Evolutionary conservation across 2,888 invertebrate species (phyloP).

Genomic region (Busseola fusca): DNA sequence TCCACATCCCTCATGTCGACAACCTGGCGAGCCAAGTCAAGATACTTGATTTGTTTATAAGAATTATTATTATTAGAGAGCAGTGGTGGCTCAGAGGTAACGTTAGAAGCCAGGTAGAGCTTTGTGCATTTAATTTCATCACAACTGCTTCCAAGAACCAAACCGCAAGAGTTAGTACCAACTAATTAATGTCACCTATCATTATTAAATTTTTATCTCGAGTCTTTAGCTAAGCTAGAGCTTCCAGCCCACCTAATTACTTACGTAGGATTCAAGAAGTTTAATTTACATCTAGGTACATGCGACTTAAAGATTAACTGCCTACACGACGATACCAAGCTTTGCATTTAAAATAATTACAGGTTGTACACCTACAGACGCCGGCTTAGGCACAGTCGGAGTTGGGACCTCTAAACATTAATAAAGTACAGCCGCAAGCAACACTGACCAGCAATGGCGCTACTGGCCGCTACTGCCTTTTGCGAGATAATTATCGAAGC

Average conservation of each 20-base stretch:
- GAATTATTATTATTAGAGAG: no score
- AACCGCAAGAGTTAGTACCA: slow-evolving; percentile 4
- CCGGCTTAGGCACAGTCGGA: slow-evolving; percentile 48
- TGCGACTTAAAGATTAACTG: slow-evolving; percentile 74
- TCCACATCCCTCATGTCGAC: no score
- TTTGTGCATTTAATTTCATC: no score
- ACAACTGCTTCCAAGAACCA: no score
- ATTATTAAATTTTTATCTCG: background rate
- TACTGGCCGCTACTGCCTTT: slow-evolving; percentile 59
- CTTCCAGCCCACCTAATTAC: slow-evolving; percentile 30
- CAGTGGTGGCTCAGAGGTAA: no score
- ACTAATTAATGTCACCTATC: slow-evolving; percentile 21
- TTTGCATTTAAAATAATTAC: slow-evolving; percentile 79
- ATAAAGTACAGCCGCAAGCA: slow-evolving; percentile 64
- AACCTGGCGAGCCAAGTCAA: no score
- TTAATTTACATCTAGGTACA: slow-evolving; percentile 60
- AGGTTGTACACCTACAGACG: slow-evolving; percentile 64
- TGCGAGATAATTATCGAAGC: slow-evolving; percentile 62
- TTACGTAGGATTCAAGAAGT: slow-evolving; percentile 52
- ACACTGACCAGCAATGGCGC: slow-evolving; percentile 42
- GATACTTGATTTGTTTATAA: no score
- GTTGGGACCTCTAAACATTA: slow-evolving; percentile 56
- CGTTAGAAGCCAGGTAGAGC: no score
- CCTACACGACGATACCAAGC: slow-evolving; percentile 71
- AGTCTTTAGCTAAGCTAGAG: background rate